These are phyloP conservation scores for Drosophila kanekoi DNA, from an alignment of 2,888 invertebrate genomes.

Conservation along the genomic window DNA sequence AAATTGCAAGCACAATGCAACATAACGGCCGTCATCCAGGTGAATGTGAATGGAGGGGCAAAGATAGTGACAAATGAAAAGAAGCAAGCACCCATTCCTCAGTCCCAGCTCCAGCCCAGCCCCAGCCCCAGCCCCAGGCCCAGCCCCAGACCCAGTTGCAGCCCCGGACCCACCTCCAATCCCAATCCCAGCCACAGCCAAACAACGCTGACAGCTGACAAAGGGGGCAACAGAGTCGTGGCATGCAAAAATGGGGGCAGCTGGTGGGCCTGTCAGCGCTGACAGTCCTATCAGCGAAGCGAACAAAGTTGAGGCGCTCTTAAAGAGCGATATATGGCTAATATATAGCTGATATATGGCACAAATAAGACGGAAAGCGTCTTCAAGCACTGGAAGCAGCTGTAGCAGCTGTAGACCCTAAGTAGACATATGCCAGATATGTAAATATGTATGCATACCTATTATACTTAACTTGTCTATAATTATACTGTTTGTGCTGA, in stretches of 20 bases:
- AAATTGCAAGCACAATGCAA: constrained; percentile 45
- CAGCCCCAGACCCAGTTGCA: background rate
- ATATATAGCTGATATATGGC: constrained; percentile 2
- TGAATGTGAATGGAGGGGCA: constrained; percentile 17
- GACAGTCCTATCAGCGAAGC: constrained; percentile 34
- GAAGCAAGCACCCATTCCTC: background rate
- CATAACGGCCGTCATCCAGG: constrained; percentile 19
- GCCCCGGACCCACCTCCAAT: background rate
- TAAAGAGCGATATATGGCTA: constrained; percentile 4
- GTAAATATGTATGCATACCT: no score
- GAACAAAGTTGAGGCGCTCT: background rate
- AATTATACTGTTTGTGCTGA: no score
- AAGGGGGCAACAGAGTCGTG: constrained; percentile 26
- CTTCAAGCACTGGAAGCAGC: background rate
- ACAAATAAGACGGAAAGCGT: background rate
- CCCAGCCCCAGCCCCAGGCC: background rate
- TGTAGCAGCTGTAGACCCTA: background rate
- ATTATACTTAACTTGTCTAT: no score
- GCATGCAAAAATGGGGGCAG: constrained; percentile 22
- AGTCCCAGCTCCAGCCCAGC: background rate
- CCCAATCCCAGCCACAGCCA: background rate
- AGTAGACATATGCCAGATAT: no score
- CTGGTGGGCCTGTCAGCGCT: constrained; percentile 33
- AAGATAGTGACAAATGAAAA: constrained; percentile 26
- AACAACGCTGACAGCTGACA: constrained; percentile 39